These are phyloP conservation scores for Oreohelix idahoensis DNA, from an alignment of 1,140 invertebrate genomes.

Conservation along the genomic window DNA sequence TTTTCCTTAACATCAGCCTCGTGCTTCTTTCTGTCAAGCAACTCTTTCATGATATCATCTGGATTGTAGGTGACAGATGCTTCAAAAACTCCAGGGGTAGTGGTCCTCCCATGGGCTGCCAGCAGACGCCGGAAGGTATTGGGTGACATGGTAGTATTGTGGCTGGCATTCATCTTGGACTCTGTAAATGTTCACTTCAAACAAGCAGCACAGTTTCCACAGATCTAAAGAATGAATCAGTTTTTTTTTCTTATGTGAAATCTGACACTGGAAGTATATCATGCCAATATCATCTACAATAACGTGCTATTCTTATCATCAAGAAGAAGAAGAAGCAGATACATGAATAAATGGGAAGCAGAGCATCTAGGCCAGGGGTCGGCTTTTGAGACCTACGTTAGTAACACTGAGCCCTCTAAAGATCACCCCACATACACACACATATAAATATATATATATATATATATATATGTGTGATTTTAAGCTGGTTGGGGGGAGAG, in stretches of 20 bases:
- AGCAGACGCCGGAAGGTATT: slow-evolving; percentile 33
- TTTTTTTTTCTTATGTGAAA: not conserved
- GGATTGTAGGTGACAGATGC: not conserved
- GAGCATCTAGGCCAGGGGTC: no score
- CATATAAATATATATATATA: no score
- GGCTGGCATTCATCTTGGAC: slow-evolving; percentile 17
- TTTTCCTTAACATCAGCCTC: not conserved
- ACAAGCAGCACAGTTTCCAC: not conserved
- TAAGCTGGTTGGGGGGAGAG: no score
- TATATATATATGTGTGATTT: no score
- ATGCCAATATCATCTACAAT: no score
- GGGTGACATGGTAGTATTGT: slow-evolving; percentile 10
- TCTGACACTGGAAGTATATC: not conserved
- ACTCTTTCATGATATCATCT: slow-evolving; percentile 14
- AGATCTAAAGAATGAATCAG: not conserved
- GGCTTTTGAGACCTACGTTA: no score
- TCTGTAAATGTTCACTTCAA: not conserved
- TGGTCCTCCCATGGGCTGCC: slow-evolving; percentile 12
- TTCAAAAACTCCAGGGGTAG: slow-evolving; percentile 16
- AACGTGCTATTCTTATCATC: no score
- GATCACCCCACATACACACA: no score
- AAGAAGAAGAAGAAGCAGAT: no score
- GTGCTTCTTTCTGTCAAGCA: not conserved
- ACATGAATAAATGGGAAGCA: no score
- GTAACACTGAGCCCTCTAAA: no score